Base-by-base conservation (phyloP, 30 jellyfish, hydroid and myxozoan genomes). In the Sanderia malayensis region DNA sequence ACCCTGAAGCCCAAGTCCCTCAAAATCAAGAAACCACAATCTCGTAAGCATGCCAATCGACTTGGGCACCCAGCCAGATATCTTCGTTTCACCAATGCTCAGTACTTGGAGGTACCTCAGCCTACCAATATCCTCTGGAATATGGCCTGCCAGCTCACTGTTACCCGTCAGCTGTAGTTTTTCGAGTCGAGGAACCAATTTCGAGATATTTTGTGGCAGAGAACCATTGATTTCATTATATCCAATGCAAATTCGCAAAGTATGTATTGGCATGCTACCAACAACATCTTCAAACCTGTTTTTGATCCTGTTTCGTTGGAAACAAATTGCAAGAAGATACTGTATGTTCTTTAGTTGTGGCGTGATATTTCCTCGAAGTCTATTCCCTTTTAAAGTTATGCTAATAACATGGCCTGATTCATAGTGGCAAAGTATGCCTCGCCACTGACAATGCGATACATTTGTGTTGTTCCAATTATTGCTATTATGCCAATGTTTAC, bases 141-240 rank as follows among this genome's bases (percentile, higher is more conserved):
- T 58, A n/a, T 20, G 29, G 9, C 83, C 90, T 29, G 31, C 6
- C 1, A 79, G 58, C 19, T 22, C 23, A 53, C 27, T 31, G 49
- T 31, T 65, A 2, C 90, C 90, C 44, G 71, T 45, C 46, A 79
- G 68, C 77, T 79, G 90, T 22, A 79, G 20, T 60, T 79, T 79
- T 33, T 66, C 45, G 15, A 79, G 70, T 2, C 49, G 59, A 1
- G 82, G 82, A 2, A 67, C 7, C 26, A 9, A 4, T 3, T 21
- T 19, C 2, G 70, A 21, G 27, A 67, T 7, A 18, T 28, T 32
- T 6, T 19, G 6, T 4, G 82, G 90, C 19, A 79, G 6, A 13
- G 44, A 4, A 1, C 90, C 90, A 21, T 17, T 21, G 13, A 79
- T 58, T 20, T 67, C 23, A 52, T 32, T 37, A 58, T 64, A 63